phyloP scores from a whole-genome alignment of 2,113 vertebrate species.

The Burhinus bistriatus region DNA sequence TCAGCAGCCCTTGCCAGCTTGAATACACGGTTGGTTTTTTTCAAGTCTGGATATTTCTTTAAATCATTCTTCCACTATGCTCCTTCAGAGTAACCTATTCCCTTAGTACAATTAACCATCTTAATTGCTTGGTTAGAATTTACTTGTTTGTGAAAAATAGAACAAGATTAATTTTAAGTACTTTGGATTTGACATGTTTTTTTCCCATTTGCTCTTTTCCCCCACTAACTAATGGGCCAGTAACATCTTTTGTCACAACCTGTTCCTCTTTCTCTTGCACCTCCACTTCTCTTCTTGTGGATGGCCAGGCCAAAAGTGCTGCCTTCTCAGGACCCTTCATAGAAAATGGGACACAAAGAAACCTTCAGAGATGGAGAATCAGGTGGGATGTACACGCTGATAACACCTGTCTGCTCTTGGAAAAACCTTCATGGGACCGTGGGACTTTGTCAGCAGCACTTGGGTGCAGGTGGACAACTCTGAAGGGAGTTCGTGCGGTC shows the following conservation, averaged over 20 bases:
- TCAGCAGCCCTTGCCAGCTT: not conserved
- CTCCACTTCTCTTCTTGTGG: not conserved
- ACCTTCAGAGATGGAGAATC: not conserved
- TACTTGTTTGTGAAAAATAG: not conserved
- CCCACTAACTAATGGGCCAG: not conserved
- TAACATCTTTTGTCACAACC: not conserved
- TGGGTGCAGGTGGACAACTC: not conserved
- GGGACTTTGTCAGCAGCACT: not conserved
- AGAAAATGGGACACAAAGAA: not conserved
- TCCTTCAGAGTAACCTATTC: not conserved
- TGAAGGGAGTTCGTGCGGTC: not conserved
- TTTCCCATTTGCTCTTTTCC: not conserved
- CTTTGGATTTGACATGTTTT: not conserved
- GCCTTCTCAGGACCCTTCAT: not conserved
- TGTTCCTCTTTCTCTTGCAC: not conserved
- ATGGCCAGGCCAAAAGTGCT: not conserved
- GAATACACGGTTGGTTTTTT: not conserved
- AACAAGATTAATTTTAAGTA: not conserved
- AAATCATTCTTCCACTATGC: not conserved
- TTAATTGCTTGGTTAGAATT: not conserved
- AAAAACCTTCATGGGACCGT: not conserved
- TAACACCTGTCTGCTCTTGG: not conserved
- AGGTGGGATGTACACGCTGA: not conserved
- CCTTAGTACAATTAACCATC: not conserved
- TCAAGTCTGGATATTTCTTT: not conserved